Evolutionary conservation across 2,113 vertebrate species (phyloP).

Genomic region (Phycodurus eques): DNA sequence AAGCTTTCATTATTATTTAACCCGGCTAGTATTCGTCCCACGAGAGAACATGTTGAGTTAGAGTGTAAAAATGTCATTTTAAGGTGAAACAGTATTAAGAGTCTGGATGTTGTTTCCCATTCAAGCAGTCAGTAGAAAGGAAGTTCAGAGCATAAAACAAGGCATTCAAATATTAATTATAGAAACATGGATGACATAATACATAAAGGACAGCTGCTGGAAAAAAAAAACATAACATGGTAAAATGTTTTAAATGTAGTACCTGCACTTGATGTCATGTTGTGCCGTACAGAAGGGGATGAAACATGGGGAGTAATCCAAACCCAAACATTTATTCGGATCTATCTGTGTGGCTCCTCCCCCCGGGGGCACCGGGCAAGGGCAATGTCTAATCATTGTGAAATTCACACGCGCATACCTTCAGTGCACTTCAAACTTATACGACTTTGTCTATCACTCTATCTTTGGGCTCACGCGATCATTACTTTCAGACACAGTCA

Average conservation of each 20-base stretch:
- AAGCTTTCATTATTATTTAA: constrained; percentile 28
- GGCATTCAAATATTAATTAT: background rate
- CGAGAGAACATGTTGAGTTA: background rate
- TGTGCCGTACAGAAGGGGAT: constrained; percentile 8
- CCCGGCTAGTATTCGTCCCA: too few species aligned
- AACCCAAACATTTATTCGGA: constrained; percentile 25
- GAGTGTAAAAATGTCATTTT: background rate
- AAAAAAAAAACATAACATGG: background rate
- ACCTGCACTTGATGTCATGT: constrained; percentile 56
- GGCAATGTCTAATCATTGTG: constrained; percentile 1
- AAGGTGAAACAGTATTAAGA: background rate
- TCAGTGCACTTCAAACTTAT: background rate
- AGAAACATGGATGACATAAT: background rate
- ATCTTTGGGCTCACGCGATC: background rate
- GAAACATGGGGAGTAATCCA: background rate
- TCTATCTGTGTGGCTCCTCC: background rate
- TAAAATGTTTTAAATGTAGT: constrained; percentile 1
- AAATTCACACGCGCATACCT: background rate
- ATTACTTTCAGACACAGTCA: background rate
- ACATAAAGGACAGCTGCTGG: background rate
- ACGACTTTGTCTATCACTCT: background rate
- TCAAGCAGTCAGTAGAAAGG: background rate
- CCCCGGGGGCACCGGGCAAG: background rate
- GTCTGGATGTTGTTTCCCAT: background rate
- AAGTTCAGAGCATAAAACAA: background rate